A percentile compares a stretch with the other conserved stretches of the same genome.
Conservation (phyloP, 2,797 vertebrate species). For the Eidolon dupreanum region DNA sequence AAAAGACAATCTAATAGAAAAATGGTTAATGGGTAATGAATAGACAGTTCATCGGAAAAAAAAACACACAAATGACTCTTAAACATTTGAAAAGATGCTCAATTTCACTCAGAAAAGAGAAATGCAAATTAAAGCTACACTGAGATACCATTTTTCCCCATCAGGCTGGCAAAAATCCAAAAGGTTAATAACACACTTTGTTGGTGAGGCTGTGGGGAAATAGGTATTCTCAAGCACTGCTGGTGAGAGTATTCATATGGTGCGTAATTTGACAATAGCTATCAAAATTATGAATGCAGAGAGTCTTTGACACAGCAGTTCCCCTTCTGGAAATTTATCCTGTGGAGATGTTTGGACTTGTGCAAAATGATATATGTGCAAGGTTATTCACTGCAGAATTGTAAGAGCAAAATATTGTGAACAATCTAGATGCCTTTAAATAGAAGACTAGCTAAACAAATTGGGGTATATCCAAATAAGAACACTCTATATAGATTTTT, state of each 20-base stretch:
- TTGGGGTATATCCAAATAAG: not conserved
- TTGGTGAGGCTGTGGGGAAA: not conserved
- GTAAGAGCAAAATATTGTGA: not conserved
- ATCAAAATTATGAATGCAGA: conserved; percentile 4
- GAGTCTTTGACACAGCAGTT: not conserved
- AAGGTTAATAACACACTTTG: not conserved
- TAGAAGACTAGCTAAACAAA: not conserved
- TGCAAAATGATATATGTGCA: not conserved
- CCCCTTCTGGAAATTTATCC: not conserved
- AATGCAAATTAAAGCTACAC: conserved; percentile 29
- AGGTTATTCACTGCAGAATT: not conserved
- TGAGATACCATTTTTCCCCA: not conserved
- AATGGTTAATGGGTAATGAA: not conserved
- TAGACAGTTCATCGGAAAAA: not conserved
- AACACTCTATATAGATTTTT: not conserved
- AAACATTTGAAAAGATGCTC: not conserved
- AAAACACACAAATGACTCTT: not conserved
- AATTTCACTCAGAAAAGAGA: not conserved
- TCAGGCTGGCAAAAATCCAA: not conserved
- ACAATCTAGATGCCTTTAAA: not conserved
- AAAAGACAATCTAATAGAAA: not conserved
- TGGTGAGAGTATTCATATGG: not conserved
- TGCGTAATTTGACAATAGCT: not conserved
- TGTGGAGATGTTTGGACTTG: not conserved
- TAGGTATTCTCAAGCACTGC: not conserved